Evolutionary conservation across 2,888 invertebrate genomes (phyloP).

Genomic region (Caenorhabditis sinica): DNA sequence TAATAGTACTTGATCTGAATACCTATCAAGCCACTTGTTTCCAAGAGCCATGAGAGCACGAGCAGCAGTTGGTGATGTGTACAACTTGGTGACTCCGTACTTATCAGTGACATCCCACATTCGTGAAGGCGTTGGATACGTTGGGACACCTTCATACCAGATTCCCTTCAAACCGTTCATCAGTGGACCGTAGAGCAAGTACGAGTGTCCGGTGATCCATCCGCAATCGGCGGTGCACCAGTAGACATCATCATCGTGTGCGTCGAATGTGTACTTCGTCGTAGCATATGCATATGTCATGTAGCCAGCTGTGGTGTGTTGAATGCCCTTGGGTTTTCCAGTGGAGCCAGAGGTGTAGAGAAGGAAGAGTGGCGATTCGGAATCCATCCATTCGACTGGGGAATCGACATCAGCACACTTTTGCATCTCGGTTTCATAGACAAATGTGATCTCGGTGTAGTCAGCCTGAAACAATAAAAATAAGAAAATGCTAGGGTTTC

Average conservation of each 20-base stretch:
- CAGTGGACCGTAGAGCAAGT: slow-evolving; percentile 93
- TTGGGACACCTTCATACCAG: slow-evolving; percentile 95
- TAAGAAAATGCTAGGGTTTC: background rate
- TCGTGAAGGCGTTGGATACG: slow-evolving; percentile 93
- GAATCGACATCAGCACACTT: slow-evolving; percentile 89
- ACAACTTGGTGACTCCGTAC: slow-evolving; percentile 93
- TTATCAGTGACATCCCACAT: slow-evolving; percentile 96
- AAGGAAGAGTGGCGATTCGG: slow-evolving; percentile 98
- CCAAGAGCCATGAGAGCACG: slow-evolving; percentile 96
- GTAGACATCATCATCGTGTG: slow-evolving; percentile 85
- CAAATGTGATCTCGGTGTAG: slow-evolving; percentile 88
- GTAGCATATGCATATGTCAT: slow-evolving; percentile 93
- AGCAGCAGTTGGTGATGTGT: slow-evolving; percentile 98
- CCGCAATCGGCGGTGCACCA: slow-evolving; percentile 97
- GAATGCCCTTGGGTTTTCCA: slow-evolving; percentile 97
- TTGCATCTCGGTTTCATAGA: slow-evolving; percentile 95
- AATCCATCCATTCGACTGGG: slow-evolving; percentile 95
- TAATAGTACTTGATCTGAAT: background rate
- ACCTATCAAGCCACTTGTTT: slow-evolving; percentile 90
- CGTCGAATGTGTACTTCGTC: slow-evolving; percentile 92
- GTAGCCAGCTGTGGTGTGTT: slow-evolving; percentile 96
- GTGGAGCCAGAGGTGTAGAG: slow-evolving; percentile 94
- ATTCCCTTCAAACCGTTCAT: slow-evolving; percentile 95
- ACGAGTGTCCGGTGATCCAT: slow-evolving; percentile 88
- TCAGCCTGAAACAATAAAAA: slow-evolving; percentile 39